Evolutionary conservation across 2,888 invertebrate genomes (phyloP).

Genomic region (Machimus atricapillus): DNA sequence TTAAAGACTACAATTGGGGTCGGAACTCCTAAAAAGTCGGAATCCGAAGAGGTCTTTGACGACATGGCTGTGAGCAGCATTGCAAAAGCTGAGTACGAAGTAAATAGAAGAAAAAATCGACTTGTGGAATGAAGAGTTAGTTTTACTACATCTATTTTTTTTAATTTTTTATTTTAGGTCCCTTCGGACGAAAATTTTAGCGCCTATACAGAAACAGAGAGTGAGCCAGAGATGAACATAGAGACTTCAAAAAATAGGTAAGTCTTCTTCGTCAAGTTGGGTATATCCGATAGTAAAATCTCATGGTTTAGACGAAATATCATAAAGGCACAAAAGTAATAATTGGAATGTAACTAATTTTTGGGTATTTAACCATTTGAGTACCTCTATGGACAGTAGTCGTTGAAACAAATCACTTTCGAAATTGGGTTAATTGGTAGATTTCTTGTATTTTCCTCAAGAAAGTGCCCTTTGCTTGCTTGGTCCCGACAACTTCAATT

Average conservation of each 20-base stretch:
- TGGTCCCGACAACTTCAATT: too few relatives aligned
- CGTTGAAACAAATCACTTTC: too few relatives aligned
- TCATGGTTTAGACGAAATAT: not conserved
- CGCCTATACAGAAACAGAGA: not conserved
- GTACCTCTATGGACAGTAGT: too few relatives aligned
- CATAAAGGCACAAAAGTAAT: not conserved
- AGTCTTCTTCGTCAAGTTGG: not conserved
- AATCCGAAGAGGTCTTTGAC: not conserved
- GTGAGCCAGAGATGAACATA: not conserved
- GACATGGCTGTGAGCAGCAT: slow-evolving; percentile 13
- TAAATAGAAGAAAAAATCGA: not conserved
- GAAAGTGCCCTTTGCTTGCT: too few relatives aligned
- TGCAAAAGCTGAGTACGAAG: not conserved
- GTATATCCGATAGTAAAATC: not conserved
- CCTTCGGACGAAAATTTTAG: not conserved
- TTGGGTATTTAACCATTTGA: too few relatives aligned
- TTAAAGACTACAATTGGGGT: not conserved
- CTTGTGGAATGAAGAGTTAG: not conserved
- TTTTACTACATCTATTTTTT: not conserved
- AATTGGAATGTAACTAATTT: not conserved
- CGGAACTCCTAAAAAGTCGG: slow-evolving; percentile 60
- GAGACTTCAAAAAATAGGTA: not conserved
- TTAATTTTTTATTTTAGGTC: not conserved
- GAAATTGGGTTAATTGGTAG: too few relatives aligned
- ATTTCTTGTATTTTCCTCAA: too few relatives aligned